A percentile compares a stretch with the other conserved stretches of the same genome.
Evolutionary conservation across 2,113 vertebrate species (phyloP).

Genomic region (Piprites chloris): DNA sequence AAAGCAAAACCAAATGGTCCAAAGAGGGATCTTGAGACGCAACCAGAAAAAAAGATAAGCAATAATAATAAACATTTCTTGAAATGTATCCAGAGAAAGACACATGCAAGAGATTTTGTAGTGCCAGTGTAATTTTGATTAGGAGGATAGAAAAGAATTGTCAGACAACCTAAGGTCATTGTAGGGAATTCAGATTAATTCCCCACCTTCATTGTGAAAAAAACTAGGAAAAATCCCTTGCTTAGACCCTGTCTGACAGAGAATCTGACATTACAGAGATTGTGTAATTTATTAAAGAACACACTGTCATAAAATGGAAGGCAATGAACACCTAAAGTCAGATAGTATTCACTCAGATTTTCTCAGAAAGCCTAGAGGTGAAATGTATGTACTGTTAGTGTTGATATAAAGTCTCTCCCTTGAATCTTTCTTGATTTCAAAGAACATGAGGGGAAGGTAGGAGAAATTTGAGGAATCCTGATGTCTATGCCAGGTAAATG

Average conservation of each 20-base stretch:
- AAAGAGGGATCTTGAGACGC: neutral
- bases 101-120: neutral
- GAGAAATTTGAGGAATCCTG: neutral
- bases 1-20: neutral
- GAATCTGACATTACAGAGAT: neutral
- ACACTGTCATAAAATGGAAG: neutral
- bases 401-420: neutral
- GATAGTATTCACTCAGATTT: neutral
- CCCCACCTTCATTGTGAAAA: neutral
- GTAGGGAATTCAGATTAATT: neutral
- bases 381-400: neutral
- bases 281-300: neutral
- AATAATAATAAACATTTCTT: neutral
- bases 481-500: neutral
- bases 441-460: neutral
- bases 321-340: neutral
- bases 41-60: neutral
- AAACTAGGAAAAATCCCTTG: neutral
- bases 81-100: neutral
- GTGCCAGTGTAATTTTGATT: neutral
- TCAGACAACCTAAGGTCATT: neutral
- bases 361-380: neutral
- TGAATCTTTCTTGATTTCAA: neutral
- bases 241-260: neutral
- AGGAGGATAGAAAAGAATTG: neutral